Conservation (phyloP, 2,113 vertebrate genomes). For the Porphyrio hochstetteri region DNA sequence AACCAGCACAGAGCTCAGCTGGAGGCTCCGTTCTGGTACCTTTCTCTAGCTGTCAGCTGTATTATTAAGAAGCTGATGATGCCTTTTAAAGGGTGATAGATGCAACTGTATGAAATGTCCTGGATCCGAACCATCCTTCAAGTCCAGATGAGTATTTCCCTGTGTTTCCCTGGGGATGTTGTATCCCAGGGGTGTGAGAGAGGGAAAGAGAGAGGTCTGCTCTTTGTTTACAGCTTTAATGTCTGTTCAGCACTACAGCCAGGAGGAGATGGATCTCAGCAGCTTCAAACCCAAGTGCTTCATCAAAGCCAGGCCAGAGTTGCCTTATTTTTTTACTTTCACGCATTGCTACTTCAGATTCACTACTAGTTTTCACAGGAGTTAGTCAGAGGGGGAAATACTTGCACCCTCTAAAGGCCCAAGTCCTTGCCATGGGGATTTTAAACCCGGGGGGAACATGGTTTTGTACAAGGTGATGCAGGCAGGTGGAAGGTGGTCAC, state of each 20-base stretch:
- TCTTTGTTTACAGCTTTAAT: conserved; percentile 54
- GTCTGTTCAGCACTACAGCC: rapidly evolving
- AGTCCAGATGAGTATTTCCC: not conserved
- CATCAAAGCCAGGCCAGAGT: rapidly evolving
- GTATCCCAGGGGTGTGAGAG: not conserved
- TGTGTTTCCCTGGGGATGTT: not conserved
- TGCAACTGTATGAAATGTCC: not conserved
- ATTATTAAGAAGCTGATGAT: not conserved
- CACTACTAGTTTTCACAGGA: not conserved
- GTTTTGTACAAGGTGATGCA: too few relatives aligned
- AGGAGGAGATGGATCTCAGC: not conserved
- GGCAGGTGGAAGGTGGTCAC: too few relatives aligned
- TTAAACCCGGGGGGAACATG: too few relatives aligned
- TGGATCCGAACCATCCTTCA: not conserved
- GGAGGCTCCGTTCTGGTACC: not conserved
- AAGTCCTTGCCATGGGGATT: too few relatives aligned
- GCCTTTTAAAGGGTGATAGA: conserved; percentile 15
- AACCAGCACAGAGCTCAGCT: not conserved
- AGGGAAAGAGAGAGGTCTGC: not conserved
- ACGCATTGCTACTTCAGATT: not conserved
- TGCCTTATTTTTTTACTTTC: conserved; percentile 55
- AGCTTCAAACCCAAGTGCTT: not conserved
- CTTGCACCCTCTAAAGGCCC: not conserved
- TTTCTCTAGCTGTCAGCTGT: not conserved
- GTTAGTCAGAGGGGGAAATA: not conserved